phyloP scores from a whole-genome alignment of 2,888 invertebrate species.

The Brenthis daphne region DNA sequence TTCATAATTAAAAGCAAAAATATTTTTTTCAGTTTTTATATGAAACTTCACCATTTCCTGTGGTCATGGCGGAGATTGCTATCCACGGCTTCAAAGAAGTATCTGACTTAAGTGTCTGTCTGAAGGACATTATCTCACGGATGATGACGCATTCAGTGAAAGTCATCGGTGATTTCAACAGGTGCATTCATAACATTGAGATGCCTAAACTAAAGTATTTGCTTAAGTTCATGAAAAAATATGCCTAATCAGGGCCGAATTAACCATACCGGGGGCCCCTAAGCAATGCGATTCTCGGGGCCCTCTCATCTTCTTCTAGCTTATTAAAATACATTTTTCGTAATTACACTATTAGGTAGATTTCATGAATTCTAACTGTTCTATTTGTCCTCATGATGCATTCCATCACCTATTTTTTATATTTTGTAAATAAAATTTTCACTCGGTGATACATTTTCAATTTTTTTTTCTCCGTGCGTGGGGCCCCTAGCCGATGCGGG shows the following conservation, averaged over 20 bases:
- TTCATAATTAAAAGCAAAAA: not conserved
- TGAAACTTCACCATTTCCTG: slow-evolving; percentile 76
- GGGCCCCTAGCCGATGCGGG: too few species aligned
- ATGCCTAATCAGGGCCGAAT: slow-evolving; percentile 50
- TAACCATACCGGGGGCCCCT: too few species aligned
- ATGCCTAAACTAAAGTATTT: slow-evolving; percentile 77
- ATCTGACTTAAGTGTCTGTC: slow-evolving; percentile 73
- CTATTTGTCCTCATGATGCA: too few species aligned
- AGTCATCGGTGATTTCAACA: slow-evolving; percentile 76
- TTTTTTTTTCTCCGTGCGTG: too few species aligned
- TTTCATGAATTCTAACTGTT: too few species aligned
- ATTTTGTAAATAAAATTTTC: too few species aligned
- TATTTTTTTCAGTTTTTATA: slow-evolving; percentile 69
- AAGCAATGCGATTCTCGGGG: too few species aligned
- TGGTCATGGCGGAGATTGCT: slow-evolving; percentile 77
- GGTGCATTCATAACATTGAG: slow-evolving; percentile 77
- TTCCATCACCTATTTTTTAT: too few species aligned
- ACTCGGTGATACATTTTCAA: too few species aligned
- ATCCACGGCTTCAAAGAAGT: slow-evolving; percentile 79
- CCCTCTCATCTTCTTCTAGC: too few species aligned
- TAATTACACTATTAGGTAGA: too few species aligned
- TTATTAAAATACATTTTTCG: too few species aligned
- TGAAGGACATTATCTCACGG: slow-evolving; percentile 75
- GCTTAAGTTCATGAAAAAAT: slow-evolving; percentile 78
- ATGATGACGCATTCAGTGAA: slow-evolving; percentile 80